Conservation (phyloP, 1,140 invertebrate genomes). For the Lasioglossum albipes region DNA sequence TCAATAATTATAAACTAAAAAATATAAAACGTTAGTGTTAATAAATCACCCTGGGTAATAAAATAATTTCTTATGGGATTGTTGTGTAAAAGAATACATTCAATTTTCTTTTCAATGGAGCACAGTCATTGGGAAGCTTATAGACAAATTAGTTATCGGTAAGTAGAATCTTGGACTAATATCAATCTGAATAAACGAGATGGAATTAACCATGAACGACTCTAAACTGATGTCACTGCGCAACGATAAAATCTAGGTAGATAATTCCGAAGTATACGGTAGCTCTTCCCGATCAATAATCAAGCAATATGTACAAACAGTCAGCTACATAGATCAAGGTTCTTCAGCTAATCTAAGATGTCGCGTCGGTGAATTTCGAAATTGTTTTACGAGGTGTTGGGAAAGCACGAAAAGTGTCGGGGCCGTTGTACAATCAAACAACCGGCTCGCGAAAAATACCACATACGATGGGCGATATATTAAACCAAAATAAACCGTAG, state of each 20-base stretch:
- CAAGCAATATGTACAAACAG: background rate
- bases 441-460: background rate
- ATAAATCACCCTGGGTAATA: no score
- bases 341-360: background rate
- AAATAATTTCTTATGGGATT: no score
- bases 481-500: background rate
- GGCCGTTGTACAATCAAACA: background rate
- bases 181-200: no score
- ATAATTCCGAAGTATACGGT: background rate
- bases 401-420: background rate
- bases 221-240: no score
- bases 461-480: background rate
- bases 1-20: no score
- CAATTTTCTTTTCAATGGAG: no score
- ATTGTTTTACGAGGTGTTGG: background rate
- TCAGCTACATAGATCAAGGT: conserved; percentile 8
- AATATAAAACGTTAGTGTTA: no score
- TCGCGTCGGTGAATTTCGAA: conserved; percentile 24
- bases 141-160: no score
- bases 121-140: no score
- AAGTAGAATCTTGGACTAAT: no score
- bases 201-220: no score
- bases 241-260: background rate
- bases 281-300: conserved; percentile 7
- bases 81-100: no score